Percentiles rank a stretch among this genome's conserved stretches.
Conservation (phyloP, 2,797 vertebrate genomes). For the Sorex maritimensis region DNA sequence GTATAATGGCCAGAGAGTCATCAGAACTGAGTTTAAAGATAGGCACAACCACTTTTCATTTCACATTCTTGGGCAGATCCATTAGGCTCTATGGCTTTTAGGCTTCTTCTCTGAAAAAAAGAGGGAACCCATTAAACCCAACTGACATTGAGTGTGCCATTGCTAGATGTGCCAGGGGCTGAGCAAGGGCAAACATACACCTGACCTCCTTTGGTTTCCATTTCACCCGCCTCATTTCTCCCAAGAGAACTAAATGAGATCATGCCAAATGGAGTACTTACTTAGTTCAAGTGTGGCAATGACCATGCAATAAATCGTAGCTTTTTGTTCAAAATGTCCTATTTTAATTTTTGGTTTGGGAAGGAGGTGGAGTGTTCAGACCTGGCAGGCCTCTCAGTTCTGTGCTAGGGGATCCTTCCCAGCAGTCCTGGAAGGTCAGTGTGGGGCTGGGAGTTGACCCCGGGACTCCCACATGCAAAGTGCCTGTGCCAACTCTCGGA, state of each 20-base stretch:
- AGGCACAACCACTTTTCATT: background rate
- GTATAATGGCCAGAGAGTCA: background rate
- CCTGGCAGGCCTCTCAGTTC: too few relatives aligned
- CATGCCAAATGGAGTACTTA: background rate
- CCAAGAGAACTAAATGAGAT: background rate
- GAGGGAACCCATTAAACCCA: background rate
- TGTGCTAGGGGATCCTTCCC: too few relatives aligned
- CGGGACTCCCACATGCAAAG: too few relatives aligned
- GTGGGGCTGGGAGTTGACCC: too few relatives aligned
- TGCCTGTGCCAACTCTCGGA: too few relatives aligned
- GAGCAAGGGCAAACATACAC: background rate
- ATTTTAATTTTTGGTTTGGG: too few relatives aligned
- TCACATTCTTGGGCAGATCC: background rate
- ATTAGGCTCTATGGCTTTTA: background rate
- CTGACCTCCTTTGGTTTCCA: background rate
- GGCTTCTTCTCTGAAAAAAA: background rate
- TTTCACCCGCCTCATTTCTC: background rate
- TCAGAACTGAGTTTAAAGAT: background rate
- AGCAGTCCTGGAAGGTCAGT: too few relatives aligned
- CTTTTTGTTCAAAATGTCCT: background rate
- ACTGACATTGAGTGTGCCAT: background rate
- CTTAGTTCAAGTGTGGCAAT: conserved; percentile 55
- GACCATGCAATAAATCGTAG: conserved; percentile 55
- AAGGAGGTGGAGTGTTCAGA: too few relatives aligned
- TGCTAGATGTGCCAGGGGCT: background rate